These are phyloP conservation scores for Baccha elongata DNA, from an alignment of 2,888 invertebrate species.

Conservation along the genomic window DNA sequence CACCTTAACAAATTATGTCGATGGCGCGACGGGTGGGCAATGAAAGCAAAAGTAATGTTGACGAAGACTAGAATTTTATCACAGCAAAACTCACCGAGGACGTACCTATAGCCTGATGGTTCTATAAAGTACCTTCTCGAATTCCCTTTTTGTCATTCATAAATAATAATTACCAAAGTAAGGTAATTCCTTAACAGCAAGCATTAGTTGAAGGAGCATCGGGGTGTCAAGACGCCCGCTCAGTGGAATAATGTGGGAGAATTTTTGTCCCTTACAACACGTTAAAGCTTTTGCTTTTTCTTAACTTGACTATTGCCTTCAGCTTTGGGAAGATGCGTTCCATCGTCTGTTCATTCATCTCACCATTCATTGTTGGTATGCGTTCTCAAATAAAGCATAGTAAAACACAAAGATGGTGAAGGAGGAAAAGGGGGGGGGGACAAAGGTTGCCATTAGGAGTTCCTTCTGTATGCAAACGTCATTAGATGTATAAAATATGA, in stretches of 20 bases:
- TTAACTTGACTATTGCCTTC: conserved; percentile 28
- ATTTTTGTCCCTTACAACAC: conserved; percentile 5
- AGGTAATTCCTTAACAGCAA: conserved; percentile 69
- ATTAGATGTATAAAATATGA: conserved; percentile 70
- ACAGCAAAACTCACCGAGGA: conserved; percentile 37
- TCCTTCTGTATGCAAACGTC: conserved; percentile 57
- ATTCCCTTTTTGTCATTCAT: conserved; percentile 66
- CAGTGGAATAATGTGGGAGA: conserved; percentile 15
- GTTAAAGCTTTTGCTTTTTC: neutral
- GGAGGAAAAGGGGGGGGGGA: too few species aligned
- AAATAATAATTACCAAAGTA: conserved; percentile 71
- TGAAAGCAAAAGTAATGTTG: neutral
- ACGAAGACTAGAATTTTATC: conserved; percentile 28
- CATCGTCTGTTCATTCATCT: conserved; percentile 33
- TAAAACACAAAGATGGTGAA: conserved; percentile 28
- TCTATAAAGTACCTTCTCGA: neutral
- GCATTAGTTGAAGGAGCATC: conserved; percentile 54
- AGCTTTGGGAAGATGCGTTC: conserved; percentile 44
- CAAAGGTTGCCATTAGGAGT: conserved; percentile 44
- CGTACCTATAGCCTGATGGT: conserved; percentile 12
- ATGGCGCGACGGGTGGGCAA: neutral
- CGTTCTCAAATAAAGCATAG: conserved; percentile 59
- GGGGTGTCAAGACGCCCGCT: neutral
- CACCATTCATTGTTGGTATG: conserved; percentile 26
- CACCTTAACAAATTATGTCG: conserved; percentile 3